phyloP scores from a whole-genome alignment of 2,888 invertebrate genomes.

The Xanthia icteritia region DNA sequence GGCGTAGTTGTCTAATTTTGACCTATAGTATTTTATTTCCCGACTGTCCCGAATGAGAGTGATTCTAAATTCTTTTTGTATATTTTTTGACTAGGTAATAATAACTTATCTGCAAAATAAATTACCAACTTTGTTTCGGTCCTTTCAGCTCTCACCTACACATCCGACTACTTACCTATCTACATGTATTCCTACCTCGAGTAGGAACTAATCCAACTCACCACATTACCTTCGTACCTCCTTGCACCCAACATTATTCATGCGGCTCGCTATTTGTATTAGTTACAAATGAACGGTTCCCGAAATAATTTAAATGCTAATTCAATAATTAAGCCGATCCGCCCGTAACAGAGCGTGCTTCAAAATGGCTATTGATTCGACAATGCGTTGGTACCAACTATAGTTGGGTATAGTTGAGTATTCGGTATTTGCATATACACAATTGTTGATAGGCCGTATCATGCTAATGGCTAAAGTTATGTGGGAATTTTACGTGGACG shows the following conservation, averaged over 20 bases:
- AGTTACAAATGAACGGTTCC: conserved; percentile 91
- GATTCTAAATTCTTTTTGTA: neutral
- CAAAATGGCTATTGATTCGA: conserved; percentile 82
- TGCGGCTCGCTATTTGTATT: conserved; percentile 89
- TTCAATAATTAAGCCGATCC: conserved; percentile 90
- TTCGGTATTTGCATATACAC: conserved; percentile 49
- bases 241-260: conserved; percentile 83
- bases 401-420: conserved; percentile 36
- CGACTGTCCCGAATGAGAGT: neutral
- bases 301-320: conserved; percentile 91
- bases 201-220: conserved; percentile 1
- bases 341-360: conserved; percentile 83
- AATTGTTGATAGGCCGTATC: conserved; percentile 51
- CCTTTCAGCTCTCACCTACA: no score
- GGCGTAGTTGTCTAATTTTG: neutral
- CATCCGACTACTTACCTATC: neutral
- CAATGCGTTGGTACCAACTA: conserved; percentile 68
- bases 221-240: conserved; percentile 69
- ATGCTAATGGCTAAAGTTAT: conserved; percentile 49
- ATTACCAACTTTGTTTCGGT: neutral
- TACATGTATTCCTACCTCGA: neutral
- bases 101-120: neutral
- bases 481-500: conserved; percentile 49
- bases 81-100: neutral
- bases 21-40: neutral